These are phyloP conservation scores for Pandemis heparana DNA, from an alignment of 2,888 invertebrate species.

Conservation along the genomic window DNA sequence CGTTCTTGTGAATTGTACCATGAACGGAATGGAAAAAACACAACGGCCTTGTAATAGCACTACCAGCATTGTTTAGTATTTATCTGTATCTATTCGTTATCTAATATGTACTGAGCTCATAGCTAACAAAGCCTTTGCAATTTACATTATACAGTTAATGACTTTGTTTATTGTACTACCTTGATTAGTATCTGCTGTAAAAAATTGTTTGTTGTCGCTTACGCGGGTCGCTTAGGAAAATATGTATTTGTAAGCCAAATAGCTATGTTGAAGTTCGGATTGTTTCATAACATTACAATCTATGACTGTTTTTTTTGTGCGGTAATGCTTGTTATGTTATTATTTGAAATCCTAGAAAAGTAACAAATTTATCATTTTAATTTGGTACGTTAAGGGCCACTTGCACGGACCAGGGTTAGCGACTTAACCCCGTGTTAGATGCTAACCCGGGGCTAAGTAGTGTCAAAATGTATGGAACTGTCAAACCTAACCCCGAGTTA, in stretches of 20 bases:
- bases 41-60: slow-evolving; percentile 24
- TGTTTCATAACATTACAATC: no score
- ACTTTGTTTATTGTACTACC: not conserved
- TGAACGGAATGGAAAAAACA: slow-evolving; percentile 27
- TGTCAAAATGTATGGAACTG: no score
- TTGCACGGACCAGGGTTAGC: no score
- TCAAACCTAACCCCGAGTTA: no score
- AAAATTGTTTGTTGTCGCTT: not conserved
- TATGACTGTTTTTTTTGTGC: no score
- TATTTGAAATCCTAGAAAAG: no score
- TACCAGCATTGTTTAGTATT: slow-evolving; percentile 31
- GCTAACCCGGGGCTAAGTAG: no score
- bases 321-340: no score
- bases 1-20: slow-evolving; percentile 14
- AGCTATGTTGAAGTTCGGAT: no score
- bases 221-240: not conserved
- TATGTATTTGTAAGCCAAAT: not conserved
- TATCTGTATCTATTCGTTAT: slow-evolving; percentile 26
- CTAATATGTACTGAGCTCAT: slow-evolving; percentile 14
- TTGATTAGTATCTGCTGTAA: not conserved
- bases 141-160: not conserved
- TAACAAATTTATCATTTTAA: no score
- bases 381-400: no score
- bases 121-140: not conserved
- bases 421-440: no score